These are phyloP conservation scores for Lasioglossum pauxillum DNA, from an alignment of 2,888 invertebrate species.

Conservation along the genomic window DNA sequence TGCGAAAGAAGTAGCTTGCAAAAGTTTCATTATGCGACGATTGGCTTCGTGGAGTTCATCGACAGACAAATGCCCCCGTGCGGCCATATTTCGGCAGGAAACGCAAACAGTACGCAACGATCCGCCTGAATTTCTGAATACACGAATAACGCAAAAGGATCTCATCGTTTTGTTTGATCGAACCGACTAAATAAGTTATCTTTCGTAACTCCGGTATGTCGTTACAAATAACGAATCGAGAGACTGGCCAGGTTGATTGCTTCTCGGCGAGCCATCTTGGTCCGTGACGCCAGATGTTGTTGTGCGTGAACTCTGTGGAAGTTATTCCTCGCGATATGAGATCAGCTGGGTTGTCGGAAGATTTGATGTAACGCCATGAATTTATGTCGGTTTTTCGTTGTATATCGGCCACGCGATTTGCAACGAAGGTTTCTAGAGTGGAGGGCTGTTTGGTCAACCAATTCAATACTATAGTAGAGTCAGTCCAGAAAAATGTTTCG, in stretches of 20 bases:
- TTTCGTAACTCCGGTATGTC: not conserved
- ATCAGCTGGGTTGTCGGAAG: not conserved
- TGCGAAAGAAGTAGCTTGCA: not conserved
- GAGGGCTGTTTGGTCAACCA: not conserved
- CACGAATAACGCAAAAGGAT: not conserved
- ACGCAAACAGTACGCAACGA: not conserved
- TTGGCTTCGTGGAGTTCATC: not conserved
- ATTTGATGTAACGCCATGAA: not conserved
- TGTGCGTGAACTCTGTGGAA: accelerated
- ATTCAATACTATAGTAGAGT: slow-evolving; percentile 4
- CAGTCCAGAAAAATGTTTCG: not conserved
- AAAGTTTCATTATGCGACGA: not conserved
- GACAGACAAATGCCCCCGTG: not conserved
- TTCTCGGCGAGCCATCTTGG: not conserved
- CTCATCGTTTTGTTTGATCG: not conserved
- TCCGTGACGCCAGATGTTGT: not conserved
- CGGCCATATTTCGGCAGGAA: not conserved
- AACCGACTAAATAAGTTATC: not conserved
- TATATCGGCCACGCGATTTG: not conserved
- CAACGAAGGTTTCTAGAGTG: not conserved
- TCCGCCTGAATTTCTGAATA: not conserved
- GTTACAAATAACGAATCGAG: not conserved
- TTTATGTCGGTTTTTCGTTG: not conserved
- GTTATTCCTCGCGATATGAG: not conserved
- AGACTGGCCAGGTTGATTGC: not conserved